Evolutionary conservation across 2,888 invertebrate species (phyloP).

Genomic region (Eristalis tenax): DNA sequence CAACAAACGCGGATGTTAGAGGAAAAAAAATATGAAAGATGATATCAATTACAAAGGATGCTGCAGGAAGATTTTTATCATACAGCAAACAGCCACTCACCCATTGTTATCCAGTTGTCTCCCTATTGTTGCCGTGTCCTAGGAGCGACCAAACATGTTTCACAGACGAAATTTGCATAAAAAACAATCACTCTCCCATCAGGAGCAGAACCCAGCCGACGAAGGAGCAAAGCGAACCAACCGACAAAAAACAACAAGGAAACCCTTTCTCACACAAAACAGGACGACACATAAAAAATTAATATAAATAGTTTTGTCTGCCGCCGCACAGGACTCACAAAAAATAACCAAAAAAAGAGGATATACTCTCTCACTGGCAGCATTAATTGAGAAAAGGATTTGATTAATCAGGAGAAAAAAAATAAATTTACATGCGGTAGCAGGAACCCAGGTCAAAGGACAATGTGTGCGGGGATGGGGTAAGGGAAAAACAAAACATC

Average conservation of each 20-base stretch:
- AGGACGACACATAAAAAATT: constrained; percentile 62
- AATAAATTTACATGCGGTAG: constrained; percentile 67
- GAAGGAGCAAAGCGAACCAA: constrained; percentile 14
- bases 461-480: constrained; percentile 19
- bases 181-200: constrained; percentile 62
- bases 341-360: constrained; percentile 25
- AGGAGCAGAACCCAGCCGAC: background rate
- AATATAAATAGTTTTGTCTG: constrained; percentile 64
- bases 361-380: constrained; percentile 51
- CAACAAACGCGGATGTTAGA: constrained; percentile 41
- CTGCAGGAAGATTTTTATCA: constrained; percentile 63
- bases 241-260: constrained; percentile 37
- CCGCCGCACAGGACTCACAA: constrained; percentile 8
- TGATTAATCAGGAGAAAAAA: constrained; percentile 70
- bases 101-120: constrained; percentile 51
- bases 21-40: constrained; percentile 61
- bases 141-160: constrained; percentile 57
- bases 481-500: constrained; percentile 18
- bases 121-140: constrained; percentile 56
- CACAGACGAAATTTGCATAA: constrained; percentile 65
- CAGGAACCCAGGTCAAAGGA: constrained; percentile 59
- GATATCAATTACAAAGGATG: constrained; percentile 71
- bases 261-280: constrained; percentile 53
- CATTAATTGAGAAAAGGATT: constrained; percentile 70
- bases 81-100: constrained; percentile 39